Conservation (phyloP, 2,888 invertebrate species). For the Serrognathus titanus region DNA sequence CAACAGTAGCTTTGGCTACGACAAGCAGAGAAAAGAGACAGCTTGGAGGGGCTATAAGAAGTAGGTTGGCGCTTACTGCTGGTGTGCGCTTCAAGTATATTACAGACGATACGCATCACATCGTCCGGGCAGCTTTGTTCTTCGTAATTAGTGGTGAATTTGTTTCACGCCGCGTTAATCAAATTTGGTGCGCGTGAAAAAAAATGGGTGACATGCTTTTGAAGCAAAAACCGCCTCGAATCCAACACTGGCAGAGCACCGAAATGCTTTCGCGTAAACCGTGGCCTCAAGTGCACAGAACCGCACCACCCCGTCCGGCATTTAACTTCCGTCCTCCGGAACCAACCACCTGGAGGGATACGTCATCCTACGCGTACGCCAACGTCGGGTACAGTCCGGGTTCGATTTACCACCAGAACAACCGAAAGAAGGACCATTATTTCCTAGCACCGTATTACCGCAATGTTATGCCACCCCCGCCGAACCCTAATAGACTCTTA, state of each 20-base stretch:
- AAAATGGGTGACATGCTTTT: conserved; percentile 60
- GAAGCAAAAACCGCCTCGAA: conserved; percentile 60
- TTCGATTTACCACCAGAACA: conserved; percentile 30
- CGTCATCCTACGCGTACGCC: conserved; percentile 22
- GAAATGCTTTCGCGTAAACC: conserved; percentile 53
- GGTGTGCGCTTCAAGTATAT: conserved; percentile 8
- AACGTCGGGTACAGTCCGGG: conserved; percentile 29
- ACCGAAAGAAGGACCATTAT: conserved; percentile 56
- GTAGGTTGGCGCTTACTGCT: conserved; percentile 24
- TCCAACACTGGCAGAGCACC: conserved; percentile 47
- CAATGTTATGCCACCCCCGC: conserved; percentile 62
- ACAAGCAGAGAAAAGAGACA: conserved; percentile 14
- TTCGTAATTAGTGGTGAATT: background rate
- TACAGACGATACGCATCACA: conserved; percentile 10
- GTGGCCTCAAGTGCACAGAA: conserved; percentile 60
- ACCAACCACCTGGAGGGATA: conserved; percentile 36
- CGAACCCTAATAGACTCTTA: conserved; percentile 42
- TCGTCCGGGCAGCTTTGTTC: background rate
- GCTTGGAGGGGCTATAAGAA: conserved; percentile 21
- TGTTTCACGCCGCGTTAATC: conserved; percentile 4
- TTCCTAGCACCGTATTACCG: conserved; percentile 68
- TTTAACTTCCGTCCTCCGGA: conserved; percentile 35
- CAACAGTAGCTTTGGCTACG: conserved; percentile 6
- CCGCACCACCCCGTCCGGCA: conserved; percentile 52
- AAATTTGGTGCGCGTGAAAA: conserved; percentile 9